Percentiles rank a stretch among this genome's conserved stretches.
Evolutionary conservation across 2,797 vertebrate genomes (phyloP).

Genomic region (Sebastes cheni): DNA sequence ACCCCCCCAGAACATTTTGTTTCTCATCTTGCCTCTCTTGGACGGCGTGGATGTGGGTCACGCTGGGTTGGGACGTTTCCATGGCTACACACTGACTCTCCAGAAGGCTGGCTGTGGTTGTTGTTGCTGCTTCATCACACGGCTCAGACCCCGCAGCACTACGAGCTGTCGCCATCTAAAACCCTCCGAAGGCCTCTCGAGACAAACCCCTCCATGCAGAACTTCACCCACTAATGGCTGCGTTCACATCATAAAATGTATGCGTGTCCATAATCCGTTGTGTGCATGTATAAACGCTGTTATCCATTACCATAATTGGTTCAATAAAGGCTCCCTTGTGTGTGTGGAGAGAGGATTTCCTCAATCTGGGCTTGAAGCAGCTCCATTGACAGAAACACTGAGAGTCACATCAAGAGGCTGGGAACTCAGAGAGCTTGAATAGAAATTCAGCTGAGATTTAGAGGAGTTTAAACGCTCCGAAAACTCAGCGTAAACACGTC

Average conservation of each 20-base stretch:
- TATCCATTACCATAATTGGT: conserved; percentile 37
- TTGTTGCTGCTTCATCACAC: too few relatives aligned
- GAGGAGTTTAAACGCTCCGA: background rate
- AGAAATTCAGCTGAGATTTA: background rate
- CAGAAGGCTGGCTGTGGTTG: conserved; percentile 28
- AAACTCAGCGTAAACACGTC: background rate
- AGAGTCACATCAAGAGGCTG: conserved; percentile 43
- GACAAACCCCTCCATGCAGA: background rate
- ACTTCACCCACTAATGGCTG: background rate
- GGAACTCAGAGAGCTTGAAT: conserved; percentile 12
- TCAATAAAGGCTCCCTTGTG: conserved; percentile 65
- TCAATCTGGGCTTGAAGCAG: conserved; percentile 54
- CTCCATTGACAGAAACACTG: conserved; percentile 49
- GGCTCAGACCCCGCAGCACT: conserved; percentile 7
- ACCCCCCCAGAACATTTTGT: conserved; percentile 53
- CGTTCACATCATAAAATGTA: conserved; percentile 8
- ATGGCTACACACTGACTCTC: conserved; percentile 66
- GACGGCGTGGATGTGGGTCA: conserved; percentile 71
- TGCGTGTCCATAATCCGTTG: conserved; percentile 19
- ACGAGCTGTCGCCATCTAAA: conserved; percentile 7
- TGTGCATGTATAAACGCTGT: conserved; percentile 36
- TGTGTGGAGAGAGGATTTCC: conserved; percentile 51
- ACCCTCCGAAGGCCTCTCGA: background rate
- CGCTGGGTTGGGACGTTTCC: conserved; percentile 59
- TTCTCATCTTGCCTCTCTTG: conserved; percentile 57